A percentile compares a stretch with the other conserved stretches of the same genome.
Evolutionary conservation across 2,113 vertebrate species (phyloP).

Genomic region (Nematolebias whitei): DNA sequence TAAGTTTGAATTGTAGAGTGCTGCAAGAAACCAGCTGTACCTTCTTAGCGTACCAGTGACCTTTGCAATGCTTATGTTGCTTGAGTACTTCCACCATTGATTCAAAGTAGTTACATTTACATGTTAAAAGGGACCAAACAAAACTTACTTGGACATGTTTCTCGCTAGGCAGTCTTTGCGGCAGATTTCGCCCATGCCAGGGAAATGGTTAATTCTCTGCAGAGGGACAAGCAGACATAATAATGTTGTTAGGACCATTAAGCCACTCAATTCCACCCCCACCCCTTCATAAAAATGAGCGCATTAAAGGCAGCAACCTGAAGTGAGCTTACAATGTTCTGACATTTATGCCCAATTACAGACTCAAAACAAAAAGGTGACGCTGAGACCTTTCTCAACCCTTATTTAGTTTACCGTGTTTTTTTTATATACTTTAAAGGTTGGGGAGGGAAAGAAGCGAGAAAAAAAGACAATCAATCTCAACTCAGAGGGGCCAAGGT

Average conservation of each 20-base stretch:
- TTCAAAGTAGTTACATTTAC: slow-evolving; percentile 18
- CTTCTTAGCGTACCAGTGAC: slow-evolving; percentile 11
- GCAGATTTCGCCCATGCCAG: slow-evolving; percentile 99
- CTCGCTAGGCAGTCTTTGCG: slow-evolving; percentile 98
- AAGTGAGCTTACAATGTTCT: slow-evolving; percentile 81
- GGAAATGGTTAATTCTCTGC: slow-evolving; percentile 99
- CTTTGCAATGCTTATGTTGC: slow-evolving; percentile 22
- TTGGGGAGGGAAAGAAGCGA: slow-evolving; percentile 61
- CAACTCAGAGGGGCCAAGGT: slow-evolving; percentile 77
- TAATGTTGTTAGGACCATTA: slow-evolving; percentile 77
- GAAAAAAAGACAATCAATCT: slow-evolving; percentile 80
- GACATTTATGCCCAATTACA: slow-evolving; percentile 87
- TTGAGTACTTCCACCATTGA: slow-evolving; percentile 11
- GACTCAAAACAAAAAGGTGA: slow-evolving; percentile 86
- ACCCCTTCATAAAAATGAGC: slow-evolving; percentile 71
- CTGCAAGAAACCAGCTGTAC: slow-evolving; percentile 20
- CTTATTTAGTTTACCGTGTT: slow-evolving; percentile 81
- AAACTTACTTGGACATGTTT: slow-evolving; percentile 98
- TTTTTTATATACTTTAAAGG: slow-evolving; percentile 73
- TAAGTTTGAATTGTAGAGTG: slow-evolving; percentile 8
- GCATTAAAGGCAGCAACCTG: slow-evolving; percentile 79
- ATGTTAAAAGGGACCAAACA: slow-evolving; percentile 23
- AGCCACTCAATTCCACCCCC: slow-evolving; percentile 74
- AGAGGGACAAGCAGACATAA: slow-evolving; percentile 78
- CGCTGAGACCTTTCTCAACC: slow-evolving; percentile 81